These are phyloP conservation scores for Pammene fasciana DNA, from an alignment of 2,888 invertebrate genomes.

Conservation along the genomic window DNA sequence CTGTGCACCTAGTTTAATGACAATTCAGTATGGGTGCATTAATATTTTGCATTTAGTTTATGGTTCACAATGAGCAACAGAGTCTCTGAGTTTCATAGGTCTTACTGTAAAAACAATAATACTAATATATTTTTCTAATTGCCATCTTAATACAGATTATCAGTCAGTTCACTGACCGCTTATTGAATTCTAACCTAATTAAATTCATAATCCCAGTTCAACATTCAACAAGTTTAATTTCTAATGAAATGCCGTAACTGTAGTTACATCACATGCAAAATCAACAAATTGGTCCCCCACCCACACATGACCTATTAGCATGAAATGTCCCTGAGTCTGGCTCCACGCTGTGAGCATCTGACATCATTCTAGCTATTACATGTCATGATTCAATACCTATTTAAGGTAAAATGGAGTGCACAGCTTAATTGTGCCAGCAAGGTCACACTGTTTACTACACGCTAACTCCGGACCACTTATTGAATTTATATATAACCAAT, in stretches of 20 bases:
- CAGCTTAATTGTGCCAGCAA: slow-evolving; percentile 61
- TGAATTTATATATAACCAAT: neutral
- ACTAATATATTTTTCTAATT: too few relatives aligned
- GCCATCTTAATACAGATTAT: too few relatives aligned
- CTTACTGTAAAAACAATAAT: too few relatives aligned
- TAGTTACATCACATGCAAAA: slow-evolving; percentile 37
- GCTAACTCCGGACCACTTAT: slow-evolving; percentile 22
- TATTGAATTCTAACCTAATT: neutral
- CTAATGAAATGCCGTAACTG: neutral
- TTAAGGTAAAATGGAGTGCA: slow-evolving; percentile 56
- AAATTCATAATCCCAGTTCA: neutral
- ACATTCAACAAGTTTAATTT: neutral
- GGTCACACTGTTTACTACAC: slow-evolving; percentile 48
- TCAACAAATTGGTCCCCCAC: slow-evolving; percentile 46
- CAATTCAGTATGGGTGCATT: too few relatives aligned
- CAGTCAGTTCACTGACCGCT: neutral
- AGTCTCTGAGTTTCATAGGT: too few relatives aligned
- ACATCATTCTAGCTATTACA: slow-evolving; percentile 61
- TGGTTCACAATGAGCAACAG: too few relatives aligned
- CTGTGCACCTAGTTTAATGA: neutral
- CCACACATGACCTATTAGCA: slow-evolving; percentile 45
- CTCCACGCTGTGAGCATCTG: slow-evolving; percentile 54
- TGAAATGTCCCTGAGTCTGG: slow-evolving; percentile 26
- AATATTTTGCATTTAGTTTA: too few relatives aligned
- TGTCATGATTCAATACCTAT: slow-evolving; percentile 57